A percentile compares a stretch with the other conserved stretches of the same genome.
These are phyloP conservation scores for Mobula birostris DNA, from an alignment of 2,113 vertebrate genomes.

Conservation along the genomic window DNA sequence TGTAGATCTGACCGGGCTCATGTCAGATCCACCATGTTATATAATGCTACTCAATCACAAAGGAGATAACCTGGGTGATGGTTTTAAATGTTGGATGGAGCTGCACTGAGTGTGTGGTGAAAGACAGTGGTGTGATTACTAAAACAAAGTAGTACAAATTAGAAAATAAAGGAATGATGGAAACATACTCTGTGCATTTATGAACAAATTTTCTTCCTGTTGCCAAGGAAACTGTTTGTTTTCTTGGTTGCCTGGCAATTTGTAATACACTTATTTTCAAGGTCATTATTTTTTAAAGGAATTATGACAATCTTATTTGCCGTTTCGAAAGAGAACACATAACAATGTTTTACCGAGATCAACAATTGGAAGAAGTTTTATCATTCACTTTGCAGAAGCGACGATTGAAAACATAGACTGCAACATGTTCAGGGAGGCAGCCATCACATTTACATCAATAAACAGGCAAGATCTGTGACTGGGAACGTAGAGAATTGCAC, in stretches of 20 bases:
- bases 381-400: not conserved
- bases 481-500: too few relatives aligned
- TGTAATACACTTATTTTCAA: not conserved
- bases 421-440: too few relatives aligned
- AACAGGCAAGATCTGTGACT: too few relatives aligned
- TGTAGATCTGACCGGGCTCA: not conserved
- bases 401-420: not conserved
- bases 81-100: not conserved
- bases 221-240: conserved; percentile 8
- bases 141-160: not conserved
- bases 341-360: not conserved
- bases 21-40: not conserved
- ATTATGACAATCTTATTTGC: not conserved
- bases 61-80: not conserved
- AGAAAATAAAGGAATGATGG: not conserved
- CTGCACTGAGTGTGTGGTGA: not conserved
- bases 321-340: not conserved
- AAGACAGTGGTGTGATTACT: not conserved
- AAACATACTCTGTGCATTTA: not conserved
- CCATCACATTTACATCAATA: too few relatives aligned
- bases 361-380: not conserved
- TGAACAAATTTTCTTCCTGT: not conserved
- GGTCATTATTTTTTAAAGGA: not conserved
- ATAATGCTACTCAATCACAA: not conserved
- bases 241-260: not conserved